A percentile compares a stretch with the other conserved stretches of the same genome.
Evolutionary conservation across 2,888 invertebrate species (phyloP).

Genomic region (Cataglyphis livida): DNA sequence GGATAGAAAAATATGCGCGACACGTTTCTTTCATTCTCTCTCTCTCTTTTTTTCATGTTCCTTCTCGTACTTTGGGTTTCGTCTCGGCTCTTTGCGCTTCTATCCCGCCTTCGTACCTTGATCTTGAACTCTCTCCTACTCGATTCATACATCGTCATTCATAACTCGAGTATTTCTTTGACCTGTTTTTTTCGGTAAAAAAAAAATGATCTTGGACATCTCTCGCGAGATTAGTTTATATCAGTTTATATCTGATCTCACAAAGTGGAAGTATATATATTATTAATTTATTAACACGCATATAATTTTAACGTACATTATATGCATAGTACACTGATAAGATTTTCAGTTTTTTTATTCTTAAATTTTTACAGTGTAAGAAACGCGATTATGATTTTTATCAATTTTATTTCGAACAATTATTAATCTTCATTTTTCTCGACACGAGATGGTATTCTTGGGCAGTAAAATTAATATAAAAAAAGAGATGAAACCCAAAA

Average conservation of each 20-base stretch:
- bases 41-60: background rate
- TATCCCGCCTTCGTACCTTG: background rate
- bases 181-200: background rate
- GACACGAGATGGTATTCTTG: background rate
- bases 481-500: background rate
- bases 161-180: constrained; percentile 5
- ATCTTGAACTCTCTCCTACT: background rate
- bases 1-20: background rate
- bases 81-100: background rate
- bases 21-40: background rate
- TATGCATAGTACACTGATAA: background rate
- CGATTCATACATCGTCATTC: constrained; percentile 30
- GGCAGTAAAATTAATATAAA: background rate
- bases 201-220: background rate
- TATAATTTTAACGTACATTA: background rate
- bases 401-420: background rate
- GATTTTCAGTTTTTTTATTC: background rate
- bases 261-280: background rate
- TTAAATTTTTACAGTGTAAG: background rate
- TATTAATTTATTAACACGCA: background rate
- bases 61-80: background rate
- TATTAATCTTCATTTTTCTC: background rate
- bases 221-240: background rate
- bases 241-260: background rate
- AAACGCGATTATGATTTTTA: background rate